Base-by-base conservation (phyloP, 2,888 invertebrate species). In the Desoria tigrina region DNA sequence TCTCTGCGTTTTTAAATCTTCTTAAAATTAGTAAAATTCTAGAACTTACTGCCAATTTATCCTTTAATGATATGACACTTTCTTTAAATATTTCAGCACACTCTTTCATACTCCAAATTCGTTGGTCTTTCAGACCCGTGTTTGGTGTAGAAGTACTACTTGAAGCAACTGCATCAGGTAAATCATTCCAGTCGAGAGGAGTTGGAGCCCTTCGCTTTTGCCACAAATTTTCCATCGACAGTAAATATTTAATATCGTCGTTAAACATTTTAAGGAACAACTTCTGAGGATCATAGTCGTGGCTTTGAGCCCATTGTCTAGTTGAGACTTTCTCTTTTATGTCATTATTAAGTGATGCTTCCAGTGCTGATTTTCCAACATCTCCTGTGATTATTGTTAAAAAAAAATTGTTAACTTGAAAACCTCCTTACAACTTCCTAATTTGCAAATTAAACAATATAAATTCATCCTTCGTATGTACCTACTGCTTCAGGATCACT, bases 171-270 rank as follows among this genome's bases (percentile, higher is more conserved):
- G 80, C 81, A 69, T 83, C 81, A 11, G 84, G 83, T 42, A 86
- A 78, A 66, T 84, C 83, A 50, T 86, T 83, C 88, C 89, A 91
- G 49, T 85, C 82, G 51, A 94, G 80, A 0, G 95, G 94, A 1
- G 84, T 86, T 0, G 99, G 99, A 0, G 92, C 86, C 75, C 87
- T 85, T 28, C 98, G 86, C 65, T 88, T 89, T 81, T 92, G 92
- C 99, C 99, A 99, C 61, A 99, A 82, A 79, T 95, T 91, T 76
- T 90, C 87, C 97, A 99, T 98, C 2, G 88, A 89, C 63, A 97
- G 82, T 70, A 99, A 84, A 80, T 98, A 98, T 68, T 90, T 87
- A 61, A 99, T 95, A 80, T 99, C 99, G 79, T 94, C 93, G 68
- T 86, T 84, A 81, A 98, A 99, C 66, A 99, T 85, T 82, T 99